A percentile compares a stretch with the other conserved stretches of the same genome.
Conservation (phyloP, 2,888 invertebrate genomes). For the Frankliniella intonsa region DNA sequence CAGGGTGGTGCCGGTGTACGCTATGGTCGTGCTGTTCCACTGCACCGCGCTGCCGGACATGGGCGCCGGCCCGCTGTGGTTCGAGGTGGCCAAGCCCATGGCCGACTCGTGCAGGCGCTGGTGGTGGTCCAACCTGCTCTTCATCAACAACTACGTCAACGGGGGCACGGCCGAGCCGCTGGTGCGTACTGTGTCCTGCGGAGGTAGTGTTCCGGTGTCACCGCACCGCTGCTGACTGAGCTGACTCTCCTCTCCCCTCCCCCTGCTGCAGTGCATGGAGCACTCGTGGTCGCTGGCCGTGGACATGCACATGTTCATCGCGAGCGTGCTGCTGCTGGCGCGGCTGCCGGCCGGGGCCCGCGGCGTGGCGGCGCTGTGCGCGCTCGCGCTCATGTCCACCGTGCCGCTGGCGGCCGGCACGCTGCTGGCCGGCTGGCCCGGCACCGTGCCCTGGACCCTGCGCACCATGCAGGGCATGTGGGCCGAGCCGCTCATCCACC, state of each 20-base stretch:
- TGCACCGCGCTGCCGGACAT: conserved; percentile 46
- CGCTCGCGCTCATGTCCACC: not conserved
- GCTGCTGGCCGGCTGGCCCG: not conserved
- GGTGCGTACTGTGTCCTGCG: not conserved
- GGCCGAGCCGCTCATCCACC: not conserved
- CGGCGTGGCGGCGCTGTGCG: not conserved
- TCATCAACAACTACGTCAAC: conserved; percentile 50
- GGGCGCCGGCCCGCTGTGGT: conserved; percentile 49
- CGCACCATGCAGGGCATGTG: not conserved
- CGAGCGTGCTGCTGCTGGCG: not conserved
- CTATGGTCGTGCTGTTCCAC: conserved; percentile 46
- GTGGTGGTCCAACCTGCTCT: conserved; percentile 52
- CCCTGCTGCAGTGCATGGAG: not conserved
- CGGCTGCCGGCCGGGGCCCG: not conserved
- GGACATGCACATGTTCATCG: conserved; percentile 16
- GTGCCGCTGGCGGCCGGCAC: not conserved
- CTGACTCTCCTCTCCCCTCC: too few relatives aligned
- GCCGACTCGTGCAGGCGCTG: conserved; percentile 46
- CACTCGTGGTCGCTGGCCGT: conserved; percentile 11
- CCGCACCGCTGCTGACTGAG: too few relatives aligned
- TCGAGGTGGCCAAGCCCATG: conserved; percentile 45
- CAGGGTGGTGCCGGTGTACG: conserved; percentile 49
- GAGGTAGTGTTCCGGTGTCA: too few relatives aligned
- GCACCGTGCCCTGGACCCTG: not conserved
- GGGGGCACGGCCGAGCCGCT: conserved; percentile 39